Base-by-base conservation (phyloP, 2,797 vertebrate species). In the Poecilia velifera region DNA sequence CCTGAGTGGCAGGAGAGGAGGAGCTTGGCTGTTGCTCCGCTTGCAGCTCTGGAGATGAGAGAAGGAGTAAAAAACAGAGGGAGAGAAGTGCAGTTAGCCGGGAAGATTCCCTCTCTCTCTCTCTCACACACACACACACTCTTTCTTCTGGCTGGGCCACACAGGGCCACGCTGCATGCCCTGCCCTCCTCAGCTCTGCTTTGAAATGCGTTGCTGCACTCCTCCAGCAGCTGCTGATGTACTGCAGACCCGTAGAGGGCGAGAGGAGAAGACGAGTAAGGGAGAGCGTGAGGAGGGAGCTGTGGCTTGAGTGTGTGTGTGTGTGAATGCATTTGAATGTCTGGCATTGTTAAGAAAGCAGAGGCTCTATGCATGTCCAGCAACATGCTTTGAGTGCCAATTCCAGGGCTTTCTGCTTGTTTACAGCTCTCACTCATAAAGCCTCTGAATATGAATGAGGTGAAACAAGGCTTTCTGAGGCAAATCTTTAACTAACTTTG, bases 1-100 rank as follows among this genome's bases (percentile, higher is more conserved):
- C 98, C 94, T 99, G 98, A 94, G 97, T 97, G 93, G 98, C 98
- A 84, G 98, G 97, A 51, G 98, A 98, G 96, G 98, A 97, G 96
- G 98, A 97, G 96, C 95, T 96, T 14, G 95, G 93, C 90, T 97
- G 96, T 94, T 96, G 97, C 91, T 97, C 96, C 25, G 94, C 88
- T 86, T 96, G 97, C 90, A 95, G 95, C 95, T 97, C 97, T 97
- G 92, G 74, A 90, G 83, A 82, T 62, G 73, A 76, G 77, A 66
- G 81, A 36, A 68, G 64, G 79, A 14, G 41, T 47, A 53, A 47
- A 49, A 72, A 57, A 62, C 71, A 80, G 66, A 76, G 66, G 75
- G 43, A 68, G n/a, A 93, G 36, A 92, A 86, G 87, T 74, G 82
- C 72, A 90, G 59, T 92, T 89, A 89, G 82, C 36, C 6, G 16